Conservation (phyloP, 2,797 vertebrate species). For the Lycodopsis pacificus region DNA sequence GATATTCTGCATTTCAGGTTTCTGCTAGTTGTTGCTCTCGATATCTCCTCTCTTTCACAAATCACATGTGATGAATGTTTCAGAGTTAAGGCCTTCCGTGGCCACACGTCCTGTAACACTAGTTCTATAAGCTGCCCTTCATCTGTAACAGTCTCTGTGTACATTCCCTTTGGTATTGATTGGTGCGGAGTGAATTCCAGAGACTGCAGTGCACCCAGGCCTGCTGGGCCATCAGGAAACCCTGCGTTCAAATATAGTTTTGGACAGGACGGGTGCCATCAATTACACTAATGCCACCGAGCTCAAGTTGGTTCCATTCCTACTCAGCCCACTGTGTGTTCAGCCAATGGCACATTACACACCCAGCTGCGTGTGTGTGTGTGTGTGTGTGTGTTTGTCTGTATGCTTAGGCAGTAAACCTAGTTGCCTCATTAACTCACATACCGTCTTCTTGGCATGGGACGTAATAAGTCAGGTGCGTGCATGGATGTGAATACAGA, state of each 20-base stretch:
- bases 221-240: conserved; percentile 54
- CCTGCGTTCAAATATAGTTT: conserved; percentile 56
- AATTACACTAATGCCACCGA: conserved; percentile 63
- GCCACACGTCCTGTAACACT: not conserved
- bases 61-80: not conserved
- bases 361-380: conserved; percentile 50
- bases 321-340: conserved; percentile 51
- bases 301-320: conserved; percentile 57
- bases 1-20: not conserved
- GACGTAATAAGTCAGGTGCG: conserved; percentile 57
- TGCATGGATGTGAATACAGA: conserved; percentile 44
- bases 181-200: conserved; percentile 26
- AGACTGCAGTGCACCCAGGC: conserved; percentile 19
- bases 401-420: conserved; percentile 58
- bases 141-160: conserved; percentile 8
- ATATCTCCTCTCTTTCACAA: not conserved
- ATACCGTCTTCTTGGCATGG: conserved; percentile 43
- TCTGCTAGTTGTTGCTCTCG: too few relatives aligned
- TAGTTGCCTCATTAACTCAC: conserved; percentile 65
- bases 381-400: conserved; percentile 42
- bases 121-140: not conserved
- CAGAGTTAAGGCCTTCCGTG: not conserved
- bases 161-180: conserved; percentile 31
- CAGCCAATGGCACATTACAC: conserved; percentile 58
- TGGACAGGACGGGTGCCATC: conserved; percentile 56